Evolutionary conservation across 2,797 vertebrate genomes (phyloP), one percentile per base, ranked within the genome.

Genomic region (Apogon hyalosoma): DNA sequence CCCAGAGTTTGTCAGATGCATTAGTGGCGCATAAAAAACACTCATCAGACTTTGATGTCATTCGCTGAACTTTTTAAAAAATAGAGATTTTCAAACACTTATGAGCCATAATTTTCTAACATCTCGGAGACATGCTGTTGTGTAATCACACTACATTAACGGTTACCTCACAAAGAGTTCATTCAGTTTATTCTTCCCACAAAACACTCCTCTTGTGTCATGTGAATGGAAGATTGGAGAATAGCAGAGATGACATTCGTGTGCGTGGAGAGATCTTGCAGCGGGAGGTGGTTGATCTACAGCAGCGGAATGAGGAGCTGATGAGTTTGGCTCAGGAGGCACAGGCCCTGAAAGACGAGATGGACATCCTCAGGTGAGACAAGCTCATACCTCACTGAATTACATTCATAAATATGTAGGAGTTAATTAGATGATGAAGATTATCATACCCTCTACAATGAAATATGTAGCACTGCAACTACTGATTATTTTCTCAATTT

Each of bases 301-400:
- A 95, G 51, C 94, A 90, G 10, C 92, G 95, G 1, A 97, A 95
- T 2, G 95, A 96, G 50, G 95, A 95, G 11, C 93, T 98, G 75
- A 96, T 93, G 63, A 95, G 94, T 77, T 91, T 97, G 69, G 96
- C 96, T 0, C 93, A 96, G 56, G 96, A 97, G 75, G 95, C 96
- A 0, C 96, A 96, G 86, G 80, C 90, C 0, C 91, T 98, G 13
- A 96, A 96, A 82, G 96, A 98, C 1, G 96, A 98, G 87, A 98
- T 97, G 95, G 96, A 97, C 38, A 94, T 96, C 11, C 94, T 98
- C 36, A 91, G 96, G 96, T 96, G 59, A 80, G 80, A 45, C 24
- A 28, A 28, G 24, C 24, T 28, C 24, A 28, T 6, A 28, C 24
- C 24, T 28, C 24, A 4, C 24, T 28, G 24, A 28, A 28, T 28